phyloP scores from a whole-genome alignment of 2,888 invertebrate genomes.

The Diploptera punctata region DNA sequence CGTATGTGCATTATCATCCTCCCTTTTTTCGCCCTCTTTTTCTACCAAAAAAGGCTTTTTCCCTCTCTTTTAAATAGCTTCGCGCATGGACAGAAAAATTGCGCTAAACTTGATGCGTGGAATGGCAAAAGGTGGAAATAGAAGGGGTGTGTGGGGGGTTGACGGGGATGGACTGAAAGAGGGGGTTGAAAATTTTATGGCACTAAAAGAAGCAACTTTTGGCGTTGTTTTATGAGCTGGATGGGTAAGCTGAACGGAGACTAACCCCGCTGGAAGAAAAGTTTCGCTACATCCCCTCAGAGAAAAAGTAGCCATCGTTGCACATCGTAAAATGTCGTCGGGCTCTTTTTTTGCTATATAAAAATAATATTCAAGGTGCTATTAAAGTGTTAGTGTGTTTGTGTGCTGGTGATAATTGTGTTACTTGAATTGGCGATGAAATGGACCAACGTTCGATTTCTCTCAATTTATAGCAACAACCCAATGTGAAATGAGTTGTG shows the following conservation, averaged over 20 bases:
- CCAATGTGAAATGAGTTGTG: slow-evolving; percentile 15
- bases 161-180: slow-evolving; percentile 29
- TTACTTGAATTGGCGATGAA: slow-evolving; percentile 6
- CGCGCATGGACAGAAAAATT: slow-evolving; percentile 42
- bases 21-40: slow-evolving; percentile 27
- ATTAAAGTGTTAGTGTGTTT: slow-evolving; percentile 28
- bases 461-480: slow-evolving; percentile 20
- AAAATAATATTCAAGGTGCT: slow-evolving; percentile 25
- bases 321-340: slow-evolving; percentile 11
- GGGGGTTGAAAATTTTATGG: slow-evolving; percentile 34
- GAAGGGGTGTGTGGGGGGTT: slow-evolving; percentile 20
- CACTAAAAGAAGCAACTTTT: slow-evolving; percentile 36
- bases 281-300: slow-evolving; percentile 28
- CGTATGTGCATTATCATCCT: slow-evolving; percentile 30
- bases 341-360: slow-evolving; percentile 17
- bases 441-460: slow-evolving; percentile 11
- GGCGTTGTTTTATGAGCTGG: slow-evolving; percentile 35
- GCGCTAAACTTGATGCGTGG: slow-evolving; percentile 35
- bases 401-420: slow-evolving; percentile 28
- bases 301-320: slow-evolving; percentile 20
- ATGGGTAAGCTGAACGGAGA: slow-evolving; percentile 22
- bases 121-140: slow-evolving; percentile 32
- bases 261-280: slow-evolving; percentile 20
- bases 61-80: slow-evolving; percentile 35
- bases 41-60: slow-evolving; percentile 24